Base-by-base conservation (phyloP, 2,797 vertebrate species). In the Brachymystax lenok region DNA sequence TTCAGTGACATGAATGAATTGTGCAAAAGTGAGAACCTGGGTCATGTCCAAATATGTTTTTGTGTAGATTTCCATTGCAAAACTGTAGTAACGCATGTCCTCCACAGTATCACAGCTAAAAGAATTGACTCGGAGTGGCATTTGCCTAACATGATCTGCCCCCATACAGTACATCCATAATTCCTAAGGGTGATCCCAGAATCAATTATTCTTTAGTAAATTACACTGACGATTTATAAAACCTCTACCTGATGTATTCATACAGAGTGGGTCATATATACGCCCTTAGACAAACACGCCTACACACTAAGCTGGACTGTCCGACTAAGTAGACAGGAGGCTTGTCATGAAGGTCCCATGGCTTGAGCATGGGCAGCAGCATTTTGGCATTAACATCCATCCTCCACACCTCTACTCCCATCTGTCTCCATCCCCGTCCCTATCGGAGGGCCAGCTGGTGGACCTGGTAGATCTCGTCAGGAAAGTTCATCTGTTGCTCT, bases 401-500 rank as follows among this genome's bases (percentile, higher is more conserved):
- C 50, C 50, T 54, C 24, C 7, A 13, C 46, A 14, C 6, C 35
- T 14, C 67, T 16, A 12, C n/a, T 12, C 46, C 50, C 13, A 5
- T 17, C 14, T 5, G 2, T 14, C 2, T 54, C 51, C 17, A 6
- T 69, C 14, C 12, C 27, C 1, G 4, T 7, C 77, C 79, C 86
- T 96, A 99, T 95, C 97, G 95, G 85, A 99, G 95, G 71, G 98
- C 98, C 0, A 99, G 88, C 2, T 93, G 97, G 84, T 97, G 96
- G 30, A 99, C 98, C 0, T 98, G 96, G 89, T 97, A 99, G 88
- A 99, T 97, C 89, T 99, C 98, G 0, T 98, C 96, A 0, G 98
- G 98, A 77, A 99, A 97, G 92, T 97, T 93, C 80, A 94, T 92
- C 83, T 99, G 97, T 61, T 95, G 95, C 80, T 99, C 98, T 79